These are phyloP conservation scores for Drosophila eugracilis DNA, from an alignment of 1,140 invertebrate genomes.

Conservation along the genomic window DNA sequence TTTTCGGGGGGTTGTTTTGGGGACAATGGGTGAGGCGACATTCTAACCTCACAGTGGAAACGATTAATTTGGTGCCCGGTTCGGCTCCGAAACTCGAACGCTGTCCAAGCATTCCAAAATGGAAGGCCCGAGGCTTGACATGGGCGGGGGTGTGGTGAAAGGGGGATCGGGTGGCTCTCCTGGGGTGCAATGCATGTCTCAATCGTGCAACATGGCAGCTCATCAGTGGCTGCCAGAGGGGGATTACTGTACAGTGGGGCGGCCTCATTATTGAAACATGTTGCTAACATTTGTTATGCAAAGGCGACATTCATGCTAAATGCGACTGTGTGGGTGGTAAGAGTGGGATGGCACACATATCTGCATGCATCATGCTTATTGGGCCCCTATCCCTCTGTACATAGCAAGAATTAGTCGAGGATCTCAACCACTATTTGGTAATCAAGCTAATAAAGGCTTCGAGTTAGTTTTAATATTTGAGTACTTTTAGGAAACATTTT, in stretches of 20 bases:
- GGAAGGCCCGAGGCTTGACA: conserved; percentile 16
- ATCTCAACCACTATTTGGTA: not conserved
- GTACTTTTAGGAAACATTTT: no score
- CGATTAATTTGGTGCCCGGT: conserved; percentile 74
- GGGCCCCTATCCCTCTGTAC: not conserved
- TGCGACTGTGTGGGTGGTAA: conserved; percentile 18
- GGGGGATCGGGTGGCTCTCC: conserved; percentile 1
- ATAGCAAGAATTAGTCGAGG: not conserved
- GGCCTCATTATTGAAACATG: conserved; percentile 79
- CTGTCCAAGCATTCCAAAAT: conserved; percentile 47
- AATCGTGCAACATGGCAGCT: conserved; percentile 58
- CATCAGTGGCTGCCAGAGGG: conserved; percentile 36
- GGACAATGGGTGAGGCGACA: conserved; percentile 2
- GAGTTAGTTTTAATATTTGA: no score
- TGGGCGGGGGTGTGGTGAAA: not conserved
- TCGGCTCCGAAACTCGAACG: conserved; percentile 26
- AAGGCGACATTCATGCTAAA: conserved; percentile 76
- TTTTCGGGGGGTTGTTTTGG: conserved; percentile 1
- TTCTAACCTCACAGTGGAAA: conserved; percentile 71
- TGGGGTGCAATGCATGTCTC: conserved; percentile 65
- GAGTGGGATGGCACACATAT: conserved; percentile 15
- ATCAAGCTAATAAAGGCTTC: no score
- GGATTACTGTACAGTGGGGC: conserved; percentile 21
- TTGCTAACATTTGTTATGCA: conserved; percentile 79
- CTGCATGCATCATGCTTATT: conserved; percentile 69